phyloP scores from a whole-genome alignment of 2,797 vertebrate species.

The Centropyge bicolor region DNA sequence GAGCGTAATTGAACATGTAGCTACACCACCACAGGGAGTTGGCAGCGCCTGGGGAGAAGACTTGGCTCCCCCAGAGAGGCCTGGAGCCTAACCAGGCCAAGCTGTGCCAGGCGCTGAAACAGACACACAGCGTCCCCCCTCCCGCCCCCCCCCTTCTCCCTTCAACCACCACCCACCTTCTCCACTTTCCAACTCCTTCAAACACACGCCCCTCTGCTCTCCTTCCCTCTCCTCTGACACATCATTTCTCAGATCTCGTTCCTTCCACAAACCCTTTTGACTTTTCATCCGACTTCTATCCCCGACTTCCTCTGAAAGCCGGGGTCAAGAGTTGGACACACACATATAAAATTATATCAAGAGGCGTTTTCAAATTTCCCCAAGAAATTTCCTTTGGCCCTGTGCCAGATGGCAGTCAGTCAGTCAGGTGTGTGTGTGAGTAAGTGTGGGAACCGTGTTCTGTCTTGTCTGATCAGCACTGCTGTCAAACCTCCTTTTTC shows the following conservation, averaged over 20 bases:
- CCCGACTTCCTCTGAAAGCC: conserved; percentile 18
- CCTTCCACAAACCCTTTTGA: neutral
- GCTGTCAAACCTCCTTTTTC: conserved; percentile 49
- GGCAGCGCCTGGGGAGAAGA: conserved; percentile 79
- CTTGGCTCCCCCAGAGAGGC: conserved; percentile 80
- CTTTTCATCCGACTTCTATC: neutral
- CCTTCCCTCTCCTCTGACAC: conserved; percentile 37
- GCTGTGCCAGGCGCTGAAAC: conserved; percentile 74
- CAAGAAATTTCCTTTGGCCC: conserved; percentile 57
- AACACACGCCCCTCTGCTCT: conserved; percentile 37
- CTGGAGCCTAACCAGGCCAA: conserved; percentile 72
- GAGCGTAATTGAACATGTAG: conserved; percentile 85
- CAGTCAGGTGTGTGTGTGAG: conserved; percentile 56
- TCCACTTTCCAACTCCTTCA: conserved; percentile 42
- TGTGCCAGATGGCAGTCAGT: conserved; percentile 52
- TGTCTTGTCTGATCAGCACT: conserved; percentile 73
- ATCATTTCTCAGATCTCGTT: conserved; percentile 39
- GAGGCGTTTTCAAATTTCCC: conserved; percentile 54
- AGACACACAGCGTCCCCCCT: conserved; percentile 57
- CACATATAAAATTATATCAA: conserved; percentile 33
- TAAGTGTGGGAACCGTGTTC: conserved; percentile 59
- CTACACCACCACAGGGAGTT: conserved; percentile 84
- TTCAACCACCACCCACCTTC: conserved; percentile 30
- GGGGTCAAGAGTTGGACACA: conserved; percentile 44
- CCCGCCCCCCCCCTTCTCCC: conserved; percentile 26